Evolutionary conservation across 2,113 vertebrate genomes (phyloP), one percentile per base, ranked within the genome.

Genomic region (Calyptommatus sinebrachiatus): DNA sequence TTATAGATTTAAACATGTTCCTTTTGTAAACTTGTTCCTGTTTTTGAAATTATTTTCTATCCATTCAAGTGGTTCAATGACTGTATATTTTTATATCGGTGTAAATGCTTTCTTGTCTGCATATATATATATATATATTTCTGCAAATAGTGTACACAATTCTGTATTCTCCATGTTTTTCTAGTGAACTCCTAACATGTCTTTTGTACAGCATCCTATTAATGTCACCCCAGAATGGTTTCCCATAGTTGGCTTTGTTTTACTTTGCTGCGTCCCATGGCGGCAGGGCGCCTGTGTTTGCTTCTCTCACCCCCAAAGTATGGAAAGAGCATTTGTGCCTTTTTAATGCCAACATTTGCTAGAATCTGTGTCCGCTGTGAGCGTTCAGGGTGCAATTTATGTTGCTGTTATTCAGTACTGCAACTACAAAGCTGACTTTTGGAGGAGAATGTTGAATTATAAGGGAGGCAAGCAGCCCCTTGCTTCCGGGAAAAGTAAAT

Each of bases 61-160:
- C 79, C 5, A 76, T 93, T 95, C 88, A 88, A 83, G 87, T 91
- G 89, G 83, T 75, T 76, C 26, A 61, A 91, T 87, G 93, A 93
- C 92, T 94, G 93, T 93, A 84, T 95, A 94, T 94, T 95, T 95
- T 95, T 95, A 91, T 95, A 95, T 92, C 80, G 85, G 91, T 83
- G 83, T 79, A 88, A 91, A 91, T 93, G 83, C 89, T 84, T 62
- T 6, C 61, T 22, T 26, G 24, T 11, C 35, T 24, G 18, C 90
- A 90, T 92, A 29, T 93, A 86, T 88, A 88, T 91, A 91, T 87
- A 90, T 92, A 29, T 93, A 86, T 88, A 88, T 91, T 91, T 87
- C 89, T 91, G 92, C 88, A 86, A 61, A 81, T 83, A 41, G 2
- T 41, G 35, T 41, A 83, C 53, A 28, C 88, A 86, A 73, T 83